phyloP scores from a whole-genome alignment of 2,888 invertebrate genomes.

The Drosophila kanekoi region DNA sequence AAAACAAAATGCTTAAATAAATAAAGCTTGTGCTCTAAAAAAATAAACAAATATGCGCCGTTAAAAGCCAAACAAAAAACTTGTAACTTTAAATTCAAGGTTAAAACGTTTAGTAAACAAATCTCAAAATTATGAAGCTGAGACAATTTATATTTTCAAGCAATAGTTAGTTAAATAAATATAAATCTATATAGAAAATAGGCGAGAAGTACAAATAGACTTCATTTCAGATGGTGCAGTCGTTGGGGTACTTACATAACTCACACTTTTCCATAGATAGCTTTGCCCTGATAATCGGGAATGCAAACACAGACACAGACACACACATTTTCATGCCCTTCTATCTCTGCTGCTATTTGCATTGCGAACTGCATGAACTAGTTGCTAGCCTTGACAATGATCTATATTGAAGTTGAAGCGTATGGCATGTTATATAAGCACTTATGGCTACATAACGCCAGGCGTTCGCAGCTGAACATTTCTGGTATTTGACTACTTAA shows the following conservation, averaged over 20 bases:
- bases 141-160: not conserved
- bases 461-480: slow-evolving; percentile 46
- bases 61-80: not conserved
- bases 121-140: slow-evolving; percentile 6
- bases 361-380: slow-evolving; percentile 19
- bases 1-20: not conserved
- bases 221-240: not conserved
- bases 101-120: slow-evolving; percentile 11
- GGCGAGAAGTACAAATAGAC: not conserved
- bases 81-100: slow-evolving; percentile 10
- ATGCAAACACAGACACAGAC: not conserved
- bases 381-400: slow-evolving; percentile 44
- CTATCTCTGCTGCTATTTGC: slow-evolving; percentile 25
- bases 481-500: slow-evolving; percentile 55
- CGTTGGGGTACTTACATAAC: not conserved
- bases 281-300: slow-evolving; percentile 12
- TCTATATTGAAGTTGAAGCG: slow-evolving; percentile 18
- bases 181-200: not conserved
- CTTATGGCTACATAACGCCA: slow-evolving; percentile 14
- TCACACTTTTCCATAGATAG: slow-evolving; percentile 5
- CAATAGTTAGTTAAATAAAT: not conserved
- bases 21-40: not conserved
- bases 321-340: not conserved
- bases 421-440: slow-evolving; percentile 22
- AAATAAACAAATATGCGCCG: not conserved